Evolutionary conservation across 2,113 vertebrate species (phyloP).

Genomic region (Danionella cerebrum): DNA sequence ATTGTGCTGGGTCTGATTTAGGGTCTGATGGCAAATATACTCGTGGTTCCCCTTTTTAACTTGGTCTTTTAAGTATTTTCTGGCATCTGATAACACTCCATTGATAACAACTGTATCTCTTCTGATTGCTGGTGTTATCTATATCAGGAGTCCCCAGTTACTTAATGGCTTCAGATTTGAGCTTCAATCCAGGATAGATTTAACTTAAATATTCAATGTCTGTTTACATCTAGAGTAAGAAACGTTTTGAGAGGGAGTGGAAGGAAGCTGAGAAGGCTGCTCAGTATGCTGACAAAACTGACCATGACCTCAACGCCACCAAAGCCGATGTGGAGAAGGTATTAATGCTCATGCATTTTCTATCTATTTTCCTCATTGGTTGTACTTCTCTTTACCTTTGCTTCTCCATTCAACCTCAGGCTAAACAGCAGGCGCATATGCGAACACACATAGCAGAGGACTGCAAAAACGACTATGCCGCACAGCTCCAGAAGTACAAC

Average conservation of each 20-base stretch:
- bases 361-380: neutral
- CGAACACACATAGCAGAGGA: slow-evolving; percentile 77
- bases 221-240: slow-evolving; percentile 69
- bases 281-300: slow-evolving; percentile 72
- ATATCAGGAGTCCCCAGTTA: too few species aligned
- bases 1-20: slow-evolving; percentile 14
- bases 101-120: too few species aligned
- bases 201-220: neutral
- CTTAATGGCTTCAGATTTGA: neutral
- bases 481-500: slow-evolving; percentile 81
- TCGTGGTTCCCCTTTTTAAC: too few species aligned
- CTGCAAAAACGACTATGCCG: slow-evolving; percentile 82
- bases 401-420: slow-evolving; percentile 50
- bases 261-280: slow-evolving; percentile 77
- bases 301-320: slow-evolving; percentile 84
- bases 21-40: neutral
- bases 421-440: slow-evolving; percentile 79
- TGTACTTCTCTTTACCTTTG: slow-evolving; percentile 10
- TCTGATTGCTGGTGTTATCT: too few species aligned
- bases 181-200: neutral
- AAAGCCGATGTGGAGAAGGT: slow-evolving; percentile 90
- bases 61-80: too few species aligned
- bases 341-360: neutral
- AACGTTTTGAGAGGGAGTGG: slow-evolving; percentile 83
- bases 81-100: too few species aligned